Evolutionary conservation across 1,140 invertebrate genomes (phyloP).

Genomic region (Augochlora pura): DNA sequence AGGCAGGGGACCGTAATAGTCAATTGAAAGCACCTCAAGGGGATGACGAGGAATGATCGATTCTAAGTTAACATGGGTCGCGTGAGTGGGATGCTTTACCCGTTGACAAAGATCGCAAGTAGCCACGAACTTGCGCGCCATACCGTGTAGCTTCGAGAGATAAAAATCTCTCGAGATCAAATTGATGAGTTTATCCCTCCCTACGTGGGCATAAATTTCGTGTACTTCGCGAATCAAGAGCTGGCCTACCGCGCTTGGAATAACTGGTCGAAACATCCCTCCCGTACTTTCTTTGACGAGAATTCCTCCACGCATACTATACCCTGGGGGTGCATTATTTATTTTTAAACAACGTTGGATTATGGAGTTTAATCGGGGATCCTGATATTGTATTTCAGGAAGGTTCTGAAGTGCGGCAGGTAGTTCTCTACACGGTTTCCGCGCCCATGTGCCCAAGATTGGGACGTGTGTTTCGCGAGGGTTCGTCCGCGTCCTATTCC

Average conservation of each 20-base stretch:
- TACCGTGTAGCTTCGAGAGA: background rate
- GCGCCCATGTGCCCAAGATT: background rate
- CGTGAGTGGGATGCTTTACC: background rate
- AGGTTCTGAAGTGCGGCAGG: no score
- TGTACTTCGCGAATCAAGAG: background rate
- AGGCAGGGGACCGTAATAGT: constrained; percentile 40
- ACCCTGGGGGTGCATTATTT: background rate
- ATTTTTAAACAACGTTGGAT: background rate
- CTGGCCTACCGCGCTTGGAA: background rate
- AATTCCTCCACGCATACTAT: background rate
- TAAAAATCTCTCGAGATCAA: background rate
- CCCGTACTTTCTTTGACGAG: background rate
- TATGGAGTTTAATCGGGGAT: background rate
- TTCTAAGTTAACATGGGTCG: constrained; percentile 5
- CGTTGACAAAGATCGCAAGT: background rate
- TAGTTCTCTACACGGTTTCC: no score
- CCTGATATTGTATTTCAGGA: background rate
- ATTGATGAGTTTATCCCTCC: background rate
- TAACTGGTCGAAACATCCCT: background rate
- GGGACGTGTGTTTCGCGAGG: background rate
- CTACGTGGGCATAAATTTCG: background rate
- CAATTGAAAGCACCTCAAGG: constrained; percentile 6
- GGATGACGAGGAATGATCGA: background rate
- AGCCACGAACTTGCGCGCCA: background rate
- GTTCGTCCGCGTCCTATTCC: no score